These are phyloP conservation scores for Daphoenositta chrysoptera DNA, from an alignment of 2,113 vertebrate genomes.

Conservation along the genomic window DNA sequence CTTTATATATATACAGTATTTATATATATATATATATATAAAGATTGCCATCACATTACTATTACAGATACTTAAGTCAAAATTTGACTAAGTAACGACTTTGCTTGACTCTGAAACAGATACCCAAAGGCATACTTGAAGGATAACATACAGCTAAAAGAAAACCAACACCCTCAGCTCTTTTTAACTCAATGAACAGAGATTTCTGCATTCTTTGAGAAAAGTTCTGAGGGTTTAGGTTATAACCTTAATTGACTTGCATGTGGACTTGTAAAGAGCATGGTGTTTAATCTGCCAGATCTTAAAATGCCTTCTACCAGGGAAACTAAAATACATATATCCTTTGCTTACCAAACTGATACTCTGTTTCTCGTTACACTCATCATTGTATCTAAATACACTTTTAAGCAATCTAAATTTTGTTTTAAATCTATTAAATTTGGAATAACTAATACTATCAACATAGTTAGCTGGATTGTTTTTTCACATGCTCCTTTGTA, in stretches of 20 bases:
- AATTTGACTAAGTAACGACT: constrained; percentile 59
- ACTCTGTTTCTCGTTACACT: constrained; percentile 49
- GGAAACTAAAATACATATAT: constrained; percentile 49
- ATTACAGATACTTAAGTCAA: constrained; percentile 64
- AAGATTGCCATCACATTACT: constrained; percentile 82
- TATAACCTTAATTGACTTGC: constrained; percentile 37
- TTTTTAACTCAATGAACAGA: background rate
- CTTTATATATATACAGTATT: constrained; percentile 34
- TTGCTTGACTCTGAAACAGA: constrained; percentile 61
- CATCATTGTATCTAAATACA: constrained; percentile 67
- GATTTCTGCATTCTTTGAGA: constrained; percentile 24
- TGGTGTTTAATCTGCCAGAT: constrained; percentile 21
- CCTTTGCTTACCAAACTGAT: constrained; percentile 63
- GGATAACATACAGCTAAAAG: constrained; percentile 13
- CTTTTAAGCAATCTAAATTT: constrained; percentile 62
- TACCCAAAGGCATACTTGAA: constrained; percentile 46
- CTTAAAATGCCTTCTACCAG: constrained; percentile 58
- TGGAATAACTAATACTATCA: constrained; percentile 65
- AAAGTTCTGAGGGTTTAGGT: constrained; percentile 20
- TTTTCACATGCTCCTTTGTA: constrained; percentile 67
- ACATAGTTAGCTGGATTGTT: constrained; percentile 63
- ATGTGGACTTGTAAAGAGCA: constrained; percentile 14
- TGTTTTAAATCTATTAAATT: constrained; percentile 63
- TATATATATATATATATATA: constrained; percentile 68
- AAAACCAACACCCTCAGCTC: background rate